Percentiles rank a stretch among this genome's conserved stretches.
phyloP scores from a whole-genome alignment of 2,888 invertebrate species.

The Eupelmus urozonus region DNA sequence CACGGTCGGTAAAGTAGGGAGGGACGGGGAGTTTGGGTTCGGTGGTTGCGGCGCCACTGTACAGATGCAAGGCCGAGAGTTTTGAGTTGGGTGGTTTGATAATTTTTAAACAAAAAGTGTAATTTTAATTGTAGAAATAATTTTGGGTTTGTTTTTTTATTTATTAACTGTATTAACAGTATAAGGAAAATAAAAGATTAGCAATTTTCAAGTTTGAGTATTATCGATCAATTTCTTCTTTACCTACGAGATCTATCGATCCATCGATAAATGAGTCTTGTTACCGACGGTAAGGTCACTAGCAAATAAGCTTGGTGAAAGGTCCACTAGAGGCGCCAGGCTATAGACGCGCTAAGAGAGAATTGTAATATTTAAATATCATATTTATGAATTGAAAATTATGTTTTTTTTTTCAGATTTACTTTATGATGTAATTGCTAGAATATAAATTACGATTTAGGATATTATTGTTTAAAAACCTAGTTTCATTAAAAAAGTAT shows the following conservation, averaged over 20 bases:
- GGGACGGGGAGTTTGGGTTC: neutral
- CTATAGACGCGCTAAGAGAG: neutral
- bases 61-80: neutral
- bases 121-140: too few relatives aligned
- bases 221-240: slow-evolving; percentile 34
- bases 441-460: too few relatives aligned
- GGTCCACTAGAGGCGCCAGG: too few relatives aligned
- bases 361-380: too few relatives aligned
- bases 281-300: slow-evolving; percentile 52
- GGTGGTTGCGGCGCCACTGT: slow-evolving; percentile 16
- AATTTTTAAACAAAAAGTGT: too few relatives aligned
- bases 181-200: neutral
- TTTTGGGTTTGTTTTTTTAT: neutral
- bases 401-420: too few relatives aligned
- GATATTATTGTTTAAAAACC: too few relatives aligned
- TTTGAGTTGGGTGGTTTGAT: too few relatives aligned
- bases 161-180: neutral
- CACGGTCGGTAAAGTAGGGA: slow-evolving; percentile 5
- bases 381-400: too few relatives aligned
- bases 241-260: slow-evolving; percentile 57
- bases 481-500: too few relatives aligned
- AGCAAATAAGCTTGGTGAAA: slow-evolving; percentile 19
- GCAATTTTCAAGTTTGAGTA: neutral
- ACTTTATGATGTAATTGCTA: too few relatives aligned
- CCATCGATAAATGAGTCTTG: slow-evolving; percentile 42